Evolutionary conservation across 2,888 invertebrate genomes (phyloP), one percentile per base, ranked within the genome.

Genomic region (Trilocha varians): DNA sequence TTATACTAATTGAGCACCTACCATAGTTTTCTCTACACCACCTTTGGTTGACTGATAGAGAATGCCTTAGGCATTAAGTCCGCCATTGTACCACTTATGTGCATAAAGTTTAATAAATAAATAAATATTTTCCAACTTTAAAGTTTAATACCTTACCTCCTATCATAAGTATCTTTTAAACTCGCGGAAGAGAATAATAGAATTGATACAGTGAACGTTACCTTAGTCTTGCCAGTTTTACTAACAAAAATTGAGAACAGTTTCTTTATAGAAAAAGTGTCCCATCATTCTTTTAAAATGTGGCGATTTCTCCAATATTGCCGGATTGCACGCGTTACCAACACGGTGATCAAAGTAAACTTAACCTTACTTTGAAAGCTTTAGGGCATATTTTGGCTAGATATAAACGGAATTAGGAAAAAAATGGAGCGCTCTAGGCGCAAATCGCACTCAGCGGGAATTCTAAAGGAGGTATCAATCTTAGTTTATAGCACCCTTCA

Each of bases 251-350:
- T 73, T 48, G 62, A 54, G 50, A 61, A 69, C 66, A 74, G 68
- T 77, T 72, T 57, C 60, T 44, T 43, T n/a, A 42, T 14, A 40
- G 47, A 65, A 70, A 74, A 58, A 78, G 76, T 72, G 75, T 76
- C 71, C 70, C 67, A 79, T 78, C 77, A 71, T 71, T 83, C 77
- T 74, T 78, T 71, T 70, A 72, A 78, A 82, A 79, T 72, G 70
- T 59, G 54, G 55, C 80, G 73, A 80, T 78, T 75, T 55, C 59
- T 44, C 58, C 57, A 59, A 70, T 70, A 83, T 70, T 72, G 67
- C 68, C 68, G 65, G 59, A 53, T 59, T 69, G 62, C 82, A 82
- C 78, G 82, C 78, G 76, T 68, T 68, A 65, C 63, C 57, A 55
- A 42, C 59, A 47, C 34, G 25, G 11, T 9, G 25, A 11, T 25